Evolutionary conservation across 2,797 vertebrate species (phyloP).

Genomic region (Jordanella pulchra): DNA sequence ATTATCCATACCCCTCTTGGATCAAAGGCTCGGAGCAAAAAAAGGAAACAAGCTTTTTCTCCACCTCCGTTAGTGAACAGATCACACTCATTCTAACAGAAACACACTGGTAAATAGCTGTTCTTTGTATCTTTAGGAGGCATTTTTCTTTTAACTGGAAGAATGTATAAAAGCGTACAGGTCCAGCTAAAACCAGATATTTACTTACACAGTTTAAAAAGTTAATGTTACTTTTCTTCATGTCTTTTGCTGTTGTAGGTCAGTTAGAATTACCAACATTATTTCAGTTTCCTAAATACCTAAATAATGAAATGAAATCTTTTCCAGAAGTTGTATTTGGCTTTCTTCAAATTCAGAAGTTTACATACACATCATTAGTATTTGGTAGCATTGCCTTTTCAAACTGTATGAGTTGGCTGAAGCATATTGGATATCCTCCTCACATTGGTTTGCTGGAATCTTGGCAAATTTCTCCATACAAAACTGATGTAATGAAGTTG

Average conservation of each 20-base stretch:
- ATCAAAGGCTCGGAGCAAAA: slow-evolving; percentile 79
- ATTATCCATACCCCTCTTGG: slow-evolving; percentile 78
- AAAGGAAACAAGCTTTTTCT: slow-evolving; percentile 71
- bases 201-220: background rate
- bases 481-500: background rate
- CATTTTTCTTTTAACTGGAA: background rate
- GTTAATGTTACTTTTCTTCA: background rate
- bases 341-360: background rate
- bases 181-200: background rate
- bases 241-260: background rate
- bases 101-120: slow-evolving; percentile 34
- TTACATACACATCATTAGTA: background rate
- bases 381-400: background rate
- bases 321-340: background rate
- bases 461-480: background rate
- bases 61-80: background rate
- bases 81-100: slow-evolving; percentile 49
- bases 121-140: background rate
- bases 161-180: background rate
- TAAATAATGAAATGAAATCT: background rate
- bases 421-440: background rate
- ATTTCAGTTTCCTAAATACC: background rate
- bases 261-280: background rate
- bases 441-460: background rate
- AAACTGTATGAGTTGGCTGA: background rate